Evolutionary conservation across 2,113 vertebrate species (phyloP), one percentile per base, ranked within the genome.

Genomic region (Nibea coibor): DNA sequence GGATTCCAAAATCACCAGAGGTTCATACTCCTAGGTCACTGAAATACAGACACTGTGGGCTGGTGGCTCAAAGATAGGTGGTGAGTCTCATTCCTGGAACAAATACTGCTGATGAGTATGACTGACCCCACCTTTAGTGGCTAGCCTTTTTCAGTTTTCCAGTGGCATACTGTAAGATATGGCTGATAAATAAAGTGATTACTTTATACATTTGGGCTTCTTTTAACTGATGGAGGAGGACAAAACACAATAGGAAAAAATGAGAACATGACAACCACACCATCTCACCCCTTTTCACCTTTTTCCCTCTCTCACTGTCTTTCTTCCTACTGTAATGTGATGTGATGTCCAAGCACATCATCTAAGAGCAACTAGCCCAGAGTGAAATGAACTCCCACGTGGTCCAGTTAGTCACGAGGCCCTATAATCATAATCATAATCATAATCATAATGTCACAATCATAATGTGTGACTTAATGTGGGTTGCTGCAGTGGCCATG

Each of bases 331-430:
- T 48, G 51, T 22, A 5, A 66, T 57, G 51, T 66, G 9, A 43
- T 31, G 31, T 35, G 50, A 75, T 31, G 51, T 47, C 43, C 51
- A 76, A 76, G 22, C 12, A 42, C 24, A 48, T 76, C 22, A 57
- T 66, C 47, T 57, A 76, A 47, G 22, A 75, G 47, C 24, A 47
- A 76, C 39, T 75, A 62, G 17, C 22, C 51, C 17, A 57, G 43
- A 59, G 19, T 48, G 39, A 67, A 31, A 26, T 16, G 14, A 42
- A 66, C 19, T 68, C 54, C 54, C 28, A 51, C n/a, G 24, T 59
- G 54, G 53, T 77, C 75, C 28, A 42, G 42, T 68, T 77, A 77
- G 28, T 50, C 43, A 19, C 19, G 31, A 39, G 43, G 15, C 42
- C 63, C 14, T n/a, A n/a, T n/a, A n/a, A n/a, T n/a, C 48, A 58